Conservation (phyloP, 2,797 vertebrate genomes). For the Rhabdomys pumilio region DNA sequence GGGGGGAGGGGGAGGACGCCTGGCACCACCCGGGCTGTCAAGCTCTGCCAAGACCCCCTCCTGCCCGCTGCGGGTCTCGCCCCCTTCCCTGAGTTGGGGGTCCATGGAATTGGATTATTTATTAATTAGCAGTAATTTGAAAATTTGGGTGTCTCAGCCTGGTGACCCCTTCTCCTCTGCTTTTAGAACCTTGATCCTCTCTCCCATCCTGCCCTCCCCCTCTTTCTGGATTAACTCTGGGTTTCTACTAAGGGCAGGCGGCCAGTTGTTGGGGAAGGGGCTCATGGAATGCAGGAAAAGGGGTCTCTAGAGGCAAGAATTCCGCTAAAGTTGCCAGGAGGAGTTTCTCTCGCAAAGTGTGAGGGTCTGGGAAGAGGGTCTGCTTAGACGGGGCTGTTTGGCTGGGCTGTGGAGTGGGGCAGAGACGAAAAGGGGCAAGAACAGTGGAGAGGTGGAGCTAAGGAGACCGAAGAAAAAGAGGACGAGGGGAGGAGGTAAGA, state of each 20-base stretch:
- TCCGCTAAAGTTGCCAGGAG: constrained; percentile 75
- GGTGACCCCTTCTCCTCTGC: not conserved
- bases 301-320: constrained; percentile 73
- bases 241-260: constrained; percentile 56
- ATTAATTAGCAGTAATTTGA: constrained; percentile 80
- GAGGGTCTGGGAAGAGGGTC: constrained; percentile 53
- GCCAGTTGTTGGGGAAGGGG: constrained; percentile 62
- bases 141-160: constrained; percentile 71
- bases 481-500: constrained; percentile 59
- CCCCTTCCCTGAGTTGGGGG: constrained; percentile 66
- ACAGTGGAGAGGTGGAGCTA: not conserved
- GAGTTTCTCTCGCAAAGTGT: constrained; percentile 67
- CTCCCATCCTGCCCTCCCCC: not conserved
- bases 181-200: not conserved
- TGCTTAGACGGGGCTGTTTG: not conserved
- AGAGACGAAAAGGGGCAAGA: constrained; percentile 22
- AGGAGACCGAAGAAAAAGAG: not conserved
- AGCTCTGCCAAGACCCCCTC: constrained; percentile 80
- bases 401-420: not conserved
- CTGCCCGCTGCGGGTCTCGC: constrained; percentile 58
- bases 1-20: constrained; percentile 81
- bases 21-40: constrained; percentile 77
- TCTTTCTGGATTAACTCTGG: constrained; percentile 61
- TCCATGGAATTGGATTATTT: constrained; percentile 76
- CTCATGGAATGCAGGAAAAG: constrained; percentile 61